Conservation (phyloP, 2,888 invertebrate species). For the Meliscaeva auricollis region DNA sequence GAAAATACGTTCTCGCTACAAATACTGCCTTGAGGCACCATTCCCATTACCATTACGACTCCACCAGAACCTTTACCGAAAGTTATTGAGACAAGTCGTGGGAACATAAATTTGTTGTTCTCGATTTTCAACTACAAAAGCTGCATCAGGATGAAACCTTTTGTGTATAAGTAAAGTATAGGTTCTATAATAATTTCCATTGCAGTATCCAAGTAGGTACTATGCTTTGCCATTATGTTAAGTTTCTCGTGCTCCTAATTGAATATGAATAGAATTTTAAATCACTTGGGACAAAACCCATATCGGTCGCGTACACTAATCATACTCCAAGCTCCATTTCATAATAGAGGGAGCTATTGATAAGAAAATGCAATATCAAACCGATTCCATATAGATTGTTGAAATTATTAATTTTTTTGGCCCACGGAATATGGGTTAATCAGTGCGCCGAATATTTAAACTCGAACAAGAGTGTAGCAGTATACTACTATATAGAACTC, state of each 20-base stretch:
- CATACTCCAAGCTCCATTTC: conserved; percentile 9
- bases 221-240: background rate
- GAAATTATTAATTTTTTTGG: conserved; percentile 34
- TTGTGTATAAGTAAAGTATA: no score
- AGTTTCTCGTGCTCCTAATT: conserved; percentile 53
- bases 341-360: conserved; percentile 31
- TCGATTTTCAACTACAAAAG: no score
- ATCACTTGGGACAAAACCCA: conserved; percentile 55
- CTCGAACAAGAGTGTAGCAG: background rate
- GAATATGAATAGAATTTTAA: conserved; percentile 70
- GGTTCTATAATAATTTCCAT: no score
- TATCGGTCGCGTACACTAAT: conserved; percentile 21
- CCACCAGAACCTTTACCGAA: no score
- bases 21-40: no score
- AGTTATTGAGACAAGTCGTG: no score
- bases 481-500: background rate
- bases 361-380: conserved; percentile 43
- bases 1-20: no score
- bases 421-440: conserved; percentile 58
- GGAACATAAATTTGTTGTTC: no score
- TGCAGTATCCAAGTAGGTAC: no score
- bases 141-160: no score
- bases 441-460: conserved; percentile 49
- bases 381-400: conserved; percentile 5
- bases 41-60: no score